Evolutionary conservation across 2,797 vertebrate genomes (phyloP), one percentile per base, ranked within the genome.

Genomic region (Semaprochilodus insignis): DNA sequence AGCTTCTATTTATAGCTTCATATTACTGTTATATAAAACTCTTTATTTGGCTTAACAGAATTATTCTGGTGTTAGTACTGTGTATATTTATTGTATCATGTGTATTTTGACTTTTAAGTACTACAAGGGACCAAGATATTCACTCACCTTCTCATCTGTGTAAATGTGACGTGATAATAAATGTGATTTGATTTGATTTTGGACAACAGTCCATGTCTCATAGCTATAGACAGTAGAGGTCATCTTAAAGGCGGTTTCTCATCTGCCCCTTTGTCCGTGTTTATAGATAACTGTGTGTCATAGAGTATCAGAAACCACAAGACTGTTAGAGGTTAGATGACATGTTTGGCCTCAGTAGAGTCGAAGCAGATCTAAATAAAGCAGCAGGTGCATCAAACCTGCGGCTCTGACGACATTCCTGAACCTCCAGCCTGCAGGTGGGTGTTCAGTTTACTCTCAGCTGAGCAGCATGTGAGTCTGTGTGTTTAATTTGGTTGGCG

Each of bases 371-470:
- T 63, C 60, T 63, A 63, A 63, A 63, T 63, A 63, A 63, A 63
- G 60, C 60, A 63, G 60, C 60, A 63, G 23, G 60, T 63, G 60
- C 60, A 31, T 63, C 25, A 63, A 62, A 63, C 60, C 25, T 16
- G 60, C 5, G 60, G 23, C 60, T 63, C 60, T 63, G 60, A 63
- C 60, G 11, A 60, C 59, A 60, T 25, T n/a, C 19, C 59, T 25
- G n/a, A 60, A 1, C 59, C n/a, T 60, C 60, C 25, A 14, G 60
- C 5, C 60, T 31, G 60, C 60, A 15, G 60, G 60, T 63, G 60
- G 60, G 60, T 63, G 60, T 63, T 63, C 25, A 63, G 60, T 63
- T 27, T 0, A 27, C 23, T 63, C 10, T 60, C 59, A 60, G 59
- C n/a, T 3, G 59, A 5, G 7, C 55, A 21, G 19, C 21, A 5